Base-by-base conservation (phyloP, 1,140 invertebrate species). In the Phthorimaea operculella region DNA sequence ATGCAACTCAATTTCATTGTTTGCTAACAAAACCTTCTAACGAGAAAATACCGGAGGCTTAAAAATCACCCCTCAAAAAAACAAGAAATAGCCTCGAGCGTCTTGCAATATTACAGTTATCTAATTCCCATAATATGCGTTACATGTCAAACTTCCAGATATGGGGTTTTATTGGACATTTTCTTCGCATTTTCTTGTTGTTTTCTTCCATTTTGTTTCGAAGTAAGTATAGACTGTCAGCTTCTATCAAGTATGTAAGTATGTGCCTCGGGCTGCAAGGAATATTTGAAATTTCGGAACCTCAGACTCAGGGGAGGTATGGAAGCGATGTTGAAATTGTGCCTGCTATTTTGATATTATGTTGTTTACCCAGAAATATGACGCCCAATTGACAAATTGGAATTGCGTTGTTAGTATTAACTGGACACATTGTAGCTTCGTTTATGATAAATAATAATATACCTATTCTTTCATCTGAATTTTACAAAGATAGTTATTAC, bases 91-190 rank as follows among this genome's bases (percentile, higher is more conserved):
- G 10, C 10, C 3, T n/a, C 36, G 10, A 3, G 36, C 10, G 36
- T 2, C 36, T 12, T 39, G 10, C n/a, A 63, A 65, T 67, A 68
- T 64, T 58, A 67, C 50, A 72, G 10, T 67, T 77, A 79, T 75
- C 70, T 79, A 72, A 76, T 79, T 65, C 75, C 68, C 72, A 72
- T 77, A 77, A 74, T 71, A 74, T 66, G 59, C 71, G 67, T 74
- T 67, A 70, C 70, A 74, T 72, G 76, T 76, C 71, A 77, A 80
- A 80, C 69, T 83, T 79, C 55, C 58, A 64, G 73, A 78, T 76
- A 78, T 58, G 63, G 58, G 49, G 52, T 57, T 63, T 75, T 74
- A 75, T 73, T 64, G 51, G 45, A 44, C 55, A 68, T 75, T 76
- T 72, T 69, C 42, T 42, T 49, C 54, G 47, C 56, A 58, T 65